A percentile compares a stretch with the other conserved stretches of the same genome.
phyloP scores from a whole-genome alignment of 2,797 vertebrate species.

The Chiloscyllium punctatum region DNA sequence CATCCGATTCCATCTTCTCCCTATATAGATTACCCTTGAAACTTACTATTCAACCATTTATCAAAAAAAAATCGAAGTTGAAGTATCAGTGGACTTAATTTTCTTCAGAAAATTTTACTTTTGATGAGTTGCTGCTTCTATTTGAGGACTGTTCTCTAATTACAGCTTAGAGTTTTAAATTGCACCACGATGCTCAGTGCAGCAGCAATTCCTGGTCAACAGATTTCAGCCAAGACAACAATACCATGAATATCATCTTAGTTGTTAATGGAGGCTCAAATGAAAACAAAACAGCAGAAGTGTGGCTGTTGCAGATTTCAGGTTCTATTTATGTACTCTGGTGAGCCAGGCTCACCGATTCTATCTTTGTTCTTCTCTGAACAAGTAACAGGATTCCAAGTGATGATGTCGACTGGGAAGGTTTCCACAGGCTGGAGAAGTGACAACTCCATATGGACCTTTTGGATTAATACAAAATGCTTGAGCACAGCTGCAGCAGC shows the following conservation, averaged over 20 bases:
- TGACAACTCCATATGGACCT: background rate
- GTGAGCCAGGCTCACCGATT: background rate
- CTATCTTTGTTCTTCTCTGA: background rate
- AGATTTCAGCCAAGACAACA: background rate
- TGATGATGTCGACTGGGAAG: conserved; percentile 14
- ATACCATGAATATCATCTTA: background rate
- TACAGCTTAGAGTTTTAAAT: background rate
- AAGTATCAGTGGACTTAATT: background rate
- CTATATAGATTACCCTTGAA: background rate
- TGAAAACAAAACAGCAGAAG: background rate
- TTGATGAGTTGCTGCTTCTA: background rate
- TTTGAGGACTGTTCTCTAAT: background rate
- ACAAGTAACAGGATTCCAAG: conserved; percentile 1
- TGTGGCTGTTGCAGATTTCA: background rate
- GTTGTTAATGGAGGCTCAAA: background rate
- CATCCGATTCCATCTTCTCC: too few relatives aligned
- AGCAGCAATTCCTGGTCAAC: background rate
- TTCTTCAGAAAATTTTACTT: background rate
- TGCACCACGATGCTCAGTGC: background rate
- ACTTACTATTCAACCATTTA: background rate
- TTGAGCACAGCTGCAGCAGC: background rate
- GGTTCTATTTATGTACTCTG: background rate
- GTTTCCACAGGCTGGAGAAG: background rate
- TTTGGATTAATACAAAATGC: conserved; percentile 23
- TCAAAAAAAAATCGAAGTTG: background rate